Percentiles rank a stretch among this genome's conserved stretches.
Conservation (phyloP, 2,113 vertebrate genomes). For the Plecturocebus donacophilus region DNA sequence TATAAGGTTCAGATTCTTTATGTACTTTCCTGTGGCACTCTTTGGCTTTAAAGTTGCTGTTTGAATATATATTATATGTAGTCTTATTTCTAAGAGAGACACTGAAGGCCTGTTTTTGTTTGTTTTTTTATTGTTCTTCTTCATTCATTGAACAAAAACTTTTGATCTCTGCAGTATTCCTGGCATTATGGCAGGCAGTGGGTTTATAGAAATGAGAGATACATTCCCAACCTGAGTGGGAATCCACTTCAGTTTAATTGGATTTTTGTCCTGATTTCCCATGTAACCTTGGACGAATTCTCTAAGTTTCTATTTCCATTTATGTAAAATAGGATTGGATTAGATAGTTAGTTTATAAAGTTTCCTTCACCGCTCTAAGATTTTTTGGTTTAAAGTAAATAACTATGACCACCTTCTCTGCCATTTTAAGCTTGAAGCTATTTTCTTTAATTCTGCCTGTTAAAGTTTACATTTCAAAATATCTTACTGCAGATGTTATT, state of each 20-base stretch:
- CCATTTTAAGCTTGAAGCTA: constrained; percentile 1
- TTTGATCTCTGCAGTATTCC: constrained; percentile 3
- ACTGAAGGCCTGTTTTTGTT: neutral
- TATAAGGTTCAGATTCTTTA: neutral
- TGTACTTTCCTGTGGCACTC: neutral
- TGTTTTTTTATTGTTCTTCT: neutral
- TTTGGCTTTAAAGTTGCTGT: constrained; percentile 11
- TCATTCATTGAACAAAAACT: constrained; percentile 30
- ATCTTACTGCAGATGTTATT: neutral
- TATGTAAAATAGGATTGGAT: neutral
- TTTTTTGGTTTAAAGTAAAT: constrained; percentile 31
- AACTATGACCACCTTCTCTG: neutral
- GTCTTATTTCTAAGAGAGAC: constrained; percentile 16
- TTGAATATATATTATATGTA: neutral
- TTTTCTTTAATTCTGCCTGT: constrained; percentile 55
- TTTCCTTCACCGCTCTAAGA: neutral
- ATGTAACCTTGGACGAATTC: neutral
- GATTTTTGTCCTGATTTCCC: neutral
- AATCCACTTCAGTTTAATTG: neutral
- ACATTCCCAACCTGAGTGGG: neutral
- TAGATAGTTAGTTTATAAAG: neutral
- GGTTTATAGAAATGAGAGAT: neutral
- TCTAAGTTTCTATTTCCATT: neutral
- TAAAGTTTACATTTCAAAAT: constrained; percentile 1
- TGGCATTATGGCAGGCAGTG: neutral